phyloP scores from a whole-genome alignment of 1,140 invertebrate species.

The Manduca sexta region DNA sequence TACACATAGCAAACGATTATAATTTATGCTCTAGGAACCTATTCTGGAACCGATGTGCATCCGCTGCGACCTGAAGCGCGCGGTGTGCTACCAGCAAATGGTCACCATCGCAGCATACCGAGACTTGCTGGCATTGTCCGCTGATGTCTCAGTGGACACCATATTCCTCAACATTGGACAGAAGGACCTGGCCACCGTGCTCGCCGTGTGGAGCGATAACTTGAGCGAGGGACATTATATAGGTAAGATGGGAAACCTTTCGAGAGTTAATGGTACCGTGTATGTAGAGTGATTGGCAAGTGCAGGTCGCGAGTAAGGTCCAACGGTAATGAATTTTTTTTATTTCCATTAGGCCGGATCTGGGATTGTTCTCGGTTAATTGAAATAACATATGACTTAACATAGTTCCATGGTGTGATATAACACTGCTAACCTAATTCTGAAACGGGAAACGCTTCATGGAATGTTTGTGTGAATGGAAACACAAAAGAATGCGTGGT shows the following conservation, averaged over 20 bases:
- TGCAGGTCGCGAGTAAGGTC: no score
- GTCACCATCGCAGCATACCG: slow-evolving; percentile 31
- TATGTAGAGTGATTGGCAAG: no score
- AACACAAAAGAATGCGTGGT: no score
- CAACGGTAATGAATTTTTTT: no score
- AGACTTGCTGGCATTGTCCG: slow-evolving; percentile 74
- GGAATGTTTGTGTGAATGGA: no score
- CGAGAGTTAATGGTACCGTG: no score
- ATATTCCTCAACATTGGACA: slow-evolving; percentile 82
- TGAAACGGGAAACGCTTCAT: no score
- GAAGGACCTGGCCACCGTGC: slow-evolving; percentile 79
- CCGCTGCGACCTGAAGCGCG: slow-evolving; percentile 83
- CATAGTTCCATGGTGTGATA: no score
- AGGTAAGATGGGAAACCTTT: slow-evolving; percentile 27
- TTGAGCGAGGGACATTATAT: slow-evolving; percentile 65
- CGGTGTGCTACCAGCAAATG: slow-evolving; percentile 65
- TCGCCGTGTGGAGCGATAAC: slow-evolving; percentile 82
- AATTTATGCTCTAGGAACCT: slow-evolving; percentile 74
- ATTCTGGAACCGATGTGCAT: slow-evolving; percentile 84
- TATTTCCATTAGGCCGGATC: no score
- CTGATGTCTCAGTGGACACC: slow-evolving; percentile 79
- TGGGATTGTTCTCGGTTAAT: no score
- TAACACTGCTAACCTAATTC: no score
- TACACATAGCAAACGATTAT: not conserved
- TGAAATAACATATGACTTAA: no score